Percentiles rank a stretch among this genome's conserved stretches.
Conservation (phyloP, 2,888 invertebrate species). For the Catocala sponsa region DNA sequence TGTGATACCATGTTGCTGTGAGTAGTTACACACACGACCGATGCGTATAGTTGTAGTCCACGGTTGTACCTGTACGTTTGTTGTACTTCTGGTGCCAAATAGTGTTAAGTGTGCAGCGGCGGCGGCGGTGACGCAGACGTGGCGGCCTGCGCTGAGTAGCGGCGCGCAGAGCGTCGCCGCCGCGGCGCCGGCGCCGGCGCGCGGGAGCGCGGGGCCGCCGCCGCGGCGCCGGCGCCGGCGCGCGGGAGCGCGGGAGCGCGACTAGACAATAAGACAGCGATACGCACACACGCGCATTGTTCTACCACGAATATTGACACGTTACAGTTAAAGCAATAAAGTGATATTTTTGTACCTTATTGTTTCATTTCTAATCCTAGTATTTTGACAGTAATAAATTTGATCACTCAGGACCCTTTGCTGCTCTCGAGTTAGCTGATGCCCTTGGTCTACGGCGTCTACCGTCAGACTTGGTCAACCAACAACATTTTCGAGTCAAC, state of each 20-base stretch:
- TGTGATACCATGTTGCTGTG: constrained; percentile 59
- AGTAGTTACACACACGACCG: constrained; percentile 51
- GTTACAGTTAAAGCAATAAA: constrained; percentile 69
- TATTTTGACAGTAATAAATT: no score
- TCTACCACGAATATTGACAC: constrained; percentile 47
- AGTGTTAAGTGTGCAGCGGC: constrained; percentile 44
- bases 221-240: not conserved
- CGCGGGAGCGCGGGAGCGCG: not conserved
- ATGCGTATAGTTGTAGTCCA: constrained; percentile 5
- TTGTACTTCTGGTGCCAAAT: constrained; percentile 65
- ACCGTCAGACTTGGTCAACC: not conserved
- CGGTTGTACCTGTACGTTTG: not conserved
- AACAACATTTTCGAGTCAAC: not conserved
- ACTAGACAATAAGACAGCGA: constrained; percentile 60
- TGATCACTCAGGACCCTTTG: no score
- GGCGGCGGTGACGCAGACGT: not conserved
- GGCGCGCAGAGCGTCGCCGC: constrained; percentile 6
- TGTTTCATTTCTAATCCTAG: constrained; percentile 33
- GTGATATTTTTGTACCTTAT: constrained; percentile 70
- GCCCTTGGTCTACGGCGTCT: no score
- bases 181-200: not conserved
- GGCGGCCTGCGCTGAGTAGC: not conserved
- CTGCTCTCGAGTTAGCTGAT: no score
- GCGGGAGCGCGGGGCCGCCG: no score
- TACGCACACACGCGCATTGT: constrained; percentile 48